These are phyloP conservation scores for Gallinago media DNA, from an alignment of 2,113 vertebrate genomes.

Conservation along the genomic window DNA sequence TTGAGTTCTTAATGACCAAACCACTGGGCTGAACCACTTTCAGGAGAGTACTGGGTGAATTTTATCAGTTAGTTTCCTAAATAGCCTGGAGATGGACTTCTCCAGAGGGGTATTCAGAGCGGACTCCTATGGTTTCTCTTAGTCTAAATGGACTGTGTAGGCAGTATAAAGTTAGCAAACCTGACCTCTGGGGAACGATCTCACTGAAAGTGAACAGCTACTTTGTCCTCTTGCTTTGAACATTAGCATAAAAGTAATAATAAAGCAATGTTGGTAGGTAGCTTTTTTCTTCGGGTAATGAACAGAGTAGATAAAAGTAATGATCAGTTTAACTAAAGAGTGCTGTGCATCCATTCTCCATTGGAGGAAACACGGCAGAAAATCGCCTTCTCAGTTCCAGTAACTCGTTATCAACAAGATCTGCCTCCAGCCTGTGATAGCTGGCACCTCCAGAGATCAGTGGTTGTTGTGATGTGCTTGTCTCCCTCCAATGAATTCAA, in stretches of 20 bases:
- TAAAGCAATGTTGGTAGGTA: background rate
- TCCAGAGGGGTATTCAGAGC: background rate
- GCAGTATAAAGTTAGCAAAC: background rate
- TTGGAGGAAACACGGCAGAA: background rate
- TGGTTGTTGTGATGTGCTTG: background rate
- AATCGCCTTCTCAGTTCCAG: background rate
- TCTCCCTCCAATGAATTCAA: background rate
- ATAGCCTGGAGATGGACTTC: background rate
- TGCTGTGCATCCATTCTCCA: background rate
- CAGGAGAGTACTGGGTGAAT: background rate
- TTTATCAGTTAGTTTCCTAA: background rate
- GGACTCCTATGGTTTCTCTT: background rate
- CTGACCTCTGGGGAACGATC: background rate
- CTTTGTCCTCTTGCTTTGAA: background rate
- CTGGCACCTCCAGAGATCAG: background rate
- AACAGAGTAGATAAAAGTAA: background rate
- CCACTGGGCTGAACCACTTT: background rate
- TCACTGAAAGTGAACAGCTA: background rate
- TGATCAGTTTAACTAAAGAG: background rate
- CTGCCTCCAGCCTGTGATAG: background rate
- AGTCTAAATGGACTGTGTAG: background rate
- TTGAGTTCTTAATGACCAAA: background rate
- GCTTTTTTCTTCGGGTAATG: background rate
- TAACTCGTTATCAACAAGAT: background rate
- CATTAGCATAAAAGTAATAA: background rate